phyloP scores from a whole-genome alignment of 2,888 invertebrate genomes.

The Drosophila mulleri region DNA sequence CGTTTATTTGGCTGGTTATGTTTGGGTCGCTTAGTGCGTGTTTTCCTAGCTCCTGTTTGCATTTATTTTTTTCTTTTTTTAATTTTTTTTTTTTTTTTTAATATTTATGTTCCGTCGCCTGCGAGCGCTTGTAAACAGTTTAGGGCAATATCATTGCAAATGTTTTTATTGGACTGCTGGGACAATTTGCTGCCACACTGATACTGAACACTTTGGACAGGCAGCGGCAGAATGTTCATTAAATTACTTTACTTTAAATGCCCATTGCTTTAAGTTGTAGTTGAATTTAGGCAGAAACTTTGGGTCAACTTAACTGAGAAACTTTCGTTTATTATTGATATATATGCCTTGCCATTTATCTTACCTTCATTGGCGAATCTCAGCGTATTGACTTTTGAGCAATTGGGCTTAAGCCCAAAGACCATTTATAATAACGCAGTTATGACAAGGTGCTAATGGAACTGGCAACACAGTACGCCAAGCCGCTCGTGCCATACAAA shows the following conservation, averaged over 20 bases:
- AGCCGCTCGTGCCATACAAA: conserved; percentile 47
- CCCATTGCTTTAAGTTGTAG: background rate
- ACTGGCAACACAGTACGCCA: conserved; percentile 19
- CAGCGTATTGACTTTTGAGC: conserved; percentile 34
- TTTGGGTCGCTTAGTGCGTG: conserved; percentile 34
- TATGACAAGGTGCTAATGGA: conserved; percentile 60
- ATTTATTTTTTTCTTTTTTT: conserved; percentile 13
- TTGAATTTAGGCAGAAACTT: background rate
- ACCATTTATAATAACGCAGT: conserved; percentile 49
- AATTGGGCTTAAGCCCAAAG: conserved; percentile 30
- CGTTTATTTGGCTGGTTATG: conserved; percentile 38
- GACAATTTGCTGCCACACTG: conserved; percentile 43
- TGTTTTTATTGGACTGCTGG: conserved; percentile 64
- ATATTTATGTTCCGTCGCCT: conserved; percentile 46
- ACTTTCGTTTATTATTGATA: background rate
- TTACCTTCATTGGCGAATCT: background rate
- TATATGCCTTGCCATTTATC: background rate
- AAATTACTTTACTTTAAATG: too few species aligned
- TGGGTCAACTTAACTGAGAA: background rate
- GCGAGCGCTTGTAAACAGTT: conserved; percentile 68
- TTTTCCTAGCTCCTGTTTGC: conserved; percentile 22
- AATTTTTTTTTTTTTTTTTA: conserved; percentile 15
- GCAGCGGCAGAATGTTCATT: background rate
- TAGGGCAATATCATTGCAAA: conserved; percentile 62
- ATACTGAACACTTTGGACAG: conserved; percentile 14